These are phyloP conservation scores for Pseudorhiza aurosa DNA, from an alignment of 30 jellyfish, hydroid and myxozoan species.

Conservation along the genomic window DNA sequence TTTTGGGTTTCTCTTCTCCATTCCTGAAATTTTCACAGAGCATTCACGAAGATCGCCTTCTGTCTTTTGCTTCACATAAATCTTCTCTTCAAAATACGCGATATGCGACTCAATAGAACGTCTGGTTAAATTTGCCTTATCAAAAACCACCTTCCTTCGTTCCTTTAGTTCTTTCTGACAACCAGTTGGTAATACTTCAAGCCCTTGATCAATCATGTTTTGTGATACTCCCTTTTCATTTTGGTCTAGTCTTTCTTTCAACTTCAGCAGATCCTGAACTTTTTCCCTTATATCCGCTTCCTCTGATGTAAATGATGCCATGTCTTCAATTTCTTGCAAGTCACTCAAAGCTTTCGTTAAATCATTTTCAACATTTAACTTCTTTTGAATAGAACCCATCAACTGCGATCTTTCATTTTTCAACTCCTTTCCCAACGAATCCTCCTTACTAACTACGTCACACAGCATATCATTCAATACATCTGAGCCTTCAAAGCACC, in stretches of 20 bases:
- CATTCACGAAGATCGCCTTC: slow-evolving; percentile 1
- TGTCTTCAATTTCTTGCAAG: neutral
- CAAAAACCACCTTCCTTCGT: slow-evolving; percentile 1
- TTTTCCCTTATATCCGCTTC: neutral
- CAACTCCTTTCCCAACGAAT: neutral
- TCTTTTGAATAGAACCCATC: neutral
- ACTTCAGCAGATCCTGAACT: neutral
- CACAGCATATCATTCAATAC: neutral
- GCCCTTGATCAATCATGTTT: neutral
- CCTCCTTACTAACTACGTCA: neutral
- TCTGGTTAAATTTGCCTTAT: slow-evolving; percentile 1
- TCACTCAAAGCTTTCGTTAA: neutral
- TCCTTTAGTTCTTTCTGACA: neutral
- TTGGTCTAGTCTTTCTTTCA: neutral
- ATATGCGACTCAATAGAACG: slow-evolving; percentile 8
- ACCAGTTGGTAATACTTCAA: slow-evolving; percentile 2
- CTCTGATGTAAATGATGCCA: neutral
- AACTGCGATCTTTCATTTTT: neutral
- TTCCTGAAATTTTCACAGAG: neutral
- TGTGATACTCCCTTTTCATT: slow-evolving; percentile 9
- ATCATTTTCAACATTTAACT: slow-evolving; percentile 14
- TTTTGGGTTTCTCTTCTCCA: neutral
- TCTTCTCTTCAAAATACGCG: neutral
- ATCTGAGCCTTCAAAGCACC: neutral
- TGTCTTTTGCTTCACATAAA: neutral